A percentile compares a stretch with the other conserved stretches of the same genome.
Conservation (phyloP, 2,113 vertebrate species). For the Hippocampus comes region DNA sequence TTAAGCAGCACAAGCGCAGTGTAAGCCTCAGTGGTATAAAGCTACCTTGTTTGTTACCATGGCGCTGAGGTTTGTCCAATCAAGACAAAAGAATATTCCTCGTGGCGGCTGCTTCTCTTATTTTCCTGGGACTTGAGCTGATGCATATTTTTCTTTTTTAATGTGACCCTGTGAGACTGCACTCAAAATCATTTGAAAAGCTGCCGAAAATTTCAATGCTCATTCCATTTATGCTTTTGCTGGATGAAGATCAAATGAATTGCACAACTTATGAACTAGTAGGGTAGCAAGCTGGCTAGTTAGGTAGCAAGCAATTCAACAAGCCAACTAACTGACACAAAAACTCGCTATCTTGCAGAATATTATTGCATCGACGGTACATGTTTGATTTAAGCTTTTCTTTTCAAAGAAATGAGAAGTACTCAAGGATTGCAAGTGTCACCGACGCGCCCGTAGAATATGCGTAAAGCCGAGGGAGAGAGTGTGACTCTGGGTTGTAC, state of each 20-base stretch:
- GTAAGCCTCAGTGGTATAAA: conserved; percentile 14
- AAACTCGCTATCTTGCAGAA: neutral
- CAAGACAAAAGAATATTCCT: conserved; percentile 11
- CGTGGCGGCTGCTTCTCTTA: conserved; percentile 19
- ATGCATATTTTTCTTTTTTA: neutral
- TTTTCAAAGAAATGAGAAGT: conserved; percentile 26
- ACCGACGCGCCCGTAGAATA: conserved; percentile 60
- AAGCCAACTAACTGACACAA: neutral
- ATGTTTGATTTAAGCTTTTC: conserved; percentile 10
- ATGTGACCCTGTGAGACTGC: neutral
- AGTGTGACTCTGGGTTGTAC: conserved; percentile 76
- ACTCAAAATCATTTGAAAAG: neutral
- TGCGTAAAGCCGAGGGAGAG: conserved; percentile 79
- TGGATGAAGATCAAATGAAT: neutral
- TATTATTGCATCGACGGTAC: neutral
- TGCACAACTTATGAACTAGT: neutral
- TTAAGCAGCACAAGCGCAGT: neutral
- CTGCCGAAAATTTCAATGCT: neutral
- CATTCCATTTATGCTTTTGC: neutral
- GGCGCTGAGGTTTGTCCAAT: conserved; percentile 23
- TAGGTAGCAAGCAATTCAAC: neutral
- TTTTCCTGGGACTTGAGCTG: conserved; percentile 18
- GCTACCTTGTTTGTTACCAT: conserved; percentile 32
- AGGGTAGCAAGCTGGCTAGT: neutral
- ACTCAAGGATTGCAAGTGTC: conserved; percentile 55